Percentiles rank a stretch among this genome's conserved stretches.
These are phyloP conservation scores for Drosophila neonasuta DNA, from an alignment of 2,888 invertebrate genomes.

Conservation along the genomic window DNA sequence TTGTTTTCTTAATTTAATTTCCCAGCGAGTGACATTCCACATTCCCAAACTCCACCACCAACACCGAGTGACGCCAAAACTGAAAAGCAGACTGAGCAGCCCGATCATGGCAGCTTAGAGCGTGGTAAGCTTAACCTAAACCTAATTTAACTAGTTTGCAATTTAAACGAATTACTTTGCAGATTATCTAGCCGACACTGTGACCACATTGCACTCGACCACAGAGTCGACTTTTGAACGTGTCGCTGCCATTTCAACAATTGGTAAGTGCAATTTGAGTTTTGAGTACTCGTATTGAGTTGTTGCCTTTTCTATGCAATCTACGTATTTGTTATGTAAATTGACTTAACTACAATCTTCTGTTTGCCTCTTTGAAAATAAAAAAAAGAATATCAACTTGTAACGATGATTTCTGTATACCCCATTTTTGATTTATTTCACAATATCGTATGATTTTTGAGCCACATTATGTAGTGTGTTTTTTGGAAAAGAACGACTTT, in stretches of 20 bases:
- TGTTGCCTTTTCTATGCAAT: slow-evolving; percentile 56
- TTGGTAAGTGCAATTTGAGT: slow-evolving; percentile 72
- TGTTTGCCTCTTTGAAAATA: slow-evolving; percentile 62
- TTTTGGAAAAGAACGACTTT: slow-evolving; percentile 20
- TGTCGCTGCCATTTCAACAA: slow-evolving; percentile 75
- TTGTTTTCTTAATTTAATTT: background rate
- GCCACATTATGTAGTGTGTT: slow-evolving; percentile 62
- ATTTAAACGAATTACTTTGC: background rate
- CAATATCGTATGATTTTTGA: slow-evolving; percentile 35
- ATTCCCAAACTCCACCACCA: slow-evolving; percentile 82
- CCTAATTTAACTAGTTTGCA: background rate
- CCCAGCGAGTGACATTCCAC: slow-evolving; percentile 77
- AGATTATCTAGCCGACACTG: slow-evolving; percentile 76
- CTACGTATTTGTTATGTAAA: slow-evolving; percentile 70
- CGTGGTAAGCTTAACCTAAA: slow-evolving; percentile 41
- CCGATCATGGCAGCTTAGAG: slow-evolving; percentile 54
- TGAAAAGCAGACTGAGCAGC: slow-evolving; percentile 66
- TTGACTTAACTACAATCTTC: slow-evolving; percentile 63
- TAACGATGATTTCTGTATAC: slow-evolving; percentile 46
- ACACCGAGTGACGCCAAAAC: slow-evolving; percentile 79
- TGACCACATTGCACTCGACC: slow-evolving; percentile 77
- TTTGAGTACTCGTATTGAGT: slow-evolving; percentile 2
- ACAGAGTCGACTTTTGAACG: slow-evolving; percentile 79
- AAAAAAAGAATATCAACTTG: slow-evolving; percentile 41
- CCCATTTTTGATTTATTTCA: slow-evolving; percentile 46